Percentiles rank a stretch among this genome's conserved stretches.
Evolutionary conservation across 2,113 vertebrate genomes (phyloP).

Genomic region (Chlorodrepanis virens): DNA sequence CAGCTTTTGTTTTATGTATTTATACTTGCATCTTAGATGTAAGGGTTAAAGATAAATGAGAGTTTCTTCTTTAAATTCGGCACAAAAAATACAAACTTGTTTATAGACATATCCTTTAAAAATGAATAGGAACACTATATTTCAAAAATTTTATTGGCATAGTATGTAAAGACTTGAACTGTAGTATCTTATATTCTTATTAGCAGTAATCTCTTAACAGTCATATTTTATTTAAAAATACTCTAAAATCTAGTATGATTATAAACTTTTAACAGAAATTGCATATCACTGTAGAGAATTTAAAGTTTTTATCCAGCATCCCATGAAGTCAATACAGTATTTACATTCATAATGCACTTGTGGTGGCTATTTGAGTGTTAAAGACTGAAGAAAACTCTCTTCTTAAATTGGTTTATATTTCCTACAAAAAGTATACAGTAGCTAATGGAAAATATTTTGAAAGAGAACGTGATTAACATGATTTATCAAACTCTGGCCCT

Average conservation of each 20-base stretch:
- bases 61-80: not conserved
- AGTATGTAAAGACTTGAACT: not conserved
- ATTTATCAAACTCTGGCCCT: not conserved
- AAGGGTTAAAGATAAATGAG: not conserved
- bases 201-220: not conserved
- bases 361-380: not conserved
- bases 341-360: not conserved
- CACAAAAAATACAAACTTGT: not conserved
- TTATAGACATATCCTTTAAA: not conserved
- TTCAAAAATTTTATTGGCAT: fast-evolving
- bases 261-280: not conserved
- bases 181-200: not conserved
- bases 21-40: not conserved
- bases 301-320: not conserved
- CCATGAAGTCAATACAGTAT: not conserved
- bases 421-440: not conserved
- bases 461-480: not conserved
- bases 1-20: not conserved
- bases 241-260: not conserved
- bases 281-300: not conserved
- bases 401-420: not conserved
- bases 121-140: not conserved
- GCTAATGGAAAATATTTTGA: not conserved
- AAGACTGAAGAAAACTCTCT: not conserved
- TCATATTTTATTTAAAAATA: not conserved